Base-by-base conservation (phyloP, 2,113 vertebrate genomes). In the Taxidea taxus region DNA sequence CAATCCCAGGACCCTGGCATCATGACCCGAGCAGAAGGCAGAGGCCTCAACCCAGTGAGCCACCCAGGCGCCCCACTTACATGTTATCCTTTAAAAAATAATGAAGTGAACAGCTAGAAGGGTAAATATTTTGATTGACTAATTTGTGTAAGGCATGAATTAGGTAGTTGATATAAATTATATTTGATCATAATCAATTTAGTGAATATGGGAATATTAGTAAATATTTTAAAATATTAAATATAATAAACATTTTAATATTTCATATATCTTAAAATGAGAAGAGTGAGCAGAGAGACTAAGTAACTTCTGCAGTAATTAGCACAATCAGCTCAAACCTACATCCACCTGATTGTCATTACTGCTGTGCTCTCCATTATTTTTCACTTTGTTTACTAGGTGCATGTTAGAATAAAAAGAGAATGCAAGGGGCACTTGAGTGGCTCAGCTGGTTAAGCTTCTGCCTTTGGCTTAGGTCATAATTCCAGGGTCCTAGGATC, bases 341-440 rank as follows among this genome's bases (percentile, higher is more conserved):
- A 82, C 10, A 0, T 51, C 31, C 34, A 4, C 21, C 4, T 70
- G 21, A n/a, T 8, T 42, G 42, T 27, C 37, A 29, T 47, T 29
- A 54, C 1, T n/a, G 5, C 3, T 16, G 8, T 39, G 7, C 6
- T 9, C 3, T 34, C 11, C 15, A 9, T 74, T 14, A 16, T 16
- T 81, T 9, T 54, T 21, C 2, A 74, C 23, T 39, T 13, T 77
- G 25, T 10, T 83, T 80, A 31, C 34, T 42, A 64, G 16, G 3
- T 4, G 13, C 23, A 9, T 56, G 27, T 44, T n/a, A 4, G 15
- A 87, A 39, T 8, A 39, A 23, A 56, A 47, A 72, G 14, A 27
- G 23, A 56, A 68, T n/a, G 56, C 39, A 78, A 60, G 2, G 25
- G 25, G 25, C 25, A 27, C 25, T 4, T 60, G 25, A 27, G 25